Conservation (phyloP, 2,888 invertebrate species). For the Nephrotoma appendiculata region DNA sequence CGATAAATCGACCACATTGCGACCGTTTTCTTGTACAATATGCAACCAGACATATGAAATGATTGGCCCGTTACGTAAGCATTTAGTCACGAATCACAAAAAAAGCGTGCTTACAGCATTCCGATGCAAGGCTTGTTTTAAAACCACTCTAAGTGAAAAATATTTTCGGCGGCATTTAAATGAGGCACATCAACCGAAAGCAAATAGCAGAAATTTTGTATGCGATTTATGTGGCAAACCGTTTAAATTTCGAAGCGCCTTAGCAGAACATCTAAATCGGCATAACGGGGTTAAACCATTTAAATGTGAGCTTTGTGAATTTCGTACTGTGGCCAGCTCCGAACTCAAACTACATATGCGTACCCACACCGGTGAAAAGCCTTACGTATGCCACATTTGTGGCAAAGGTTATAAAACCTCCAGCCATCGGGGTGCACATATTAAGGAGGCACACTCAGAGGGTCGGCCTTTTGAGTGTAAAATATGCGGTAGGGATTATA, state of each 20-base stretch:
- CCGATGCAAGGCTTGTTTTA: not conserved
- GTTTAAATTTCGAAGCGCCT: not conserved
- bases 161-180: not conserved
- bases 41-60: not conserved
- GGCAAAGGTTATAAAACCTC: not conserved
- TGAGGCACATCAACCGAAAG: not conserved
- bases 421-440: not conserved
- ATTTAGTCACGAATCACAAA: not conserved
- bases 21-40: not conserved
- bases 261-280: not conserved
- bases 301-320: not conserved
- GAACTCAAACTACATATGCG: not conserved
- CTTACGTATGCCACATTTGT: not conserved
- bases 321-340: not conserved
- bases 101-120: not conserved
- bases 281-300: not conserved
- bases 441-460: not conserved
- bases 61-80: not conserved
- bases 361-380: not conserved
- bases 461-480: not conserved
- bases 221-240: not conserved
- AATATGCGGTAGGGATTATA: not conserved
- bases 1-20: not conserved
- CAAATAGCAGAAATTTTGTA: not conserved
- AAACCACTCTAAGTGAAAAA: not conserved